Conservation (phyloP, 2,113 vertebrate genomes). For the Menidia beryllina region DNA sequence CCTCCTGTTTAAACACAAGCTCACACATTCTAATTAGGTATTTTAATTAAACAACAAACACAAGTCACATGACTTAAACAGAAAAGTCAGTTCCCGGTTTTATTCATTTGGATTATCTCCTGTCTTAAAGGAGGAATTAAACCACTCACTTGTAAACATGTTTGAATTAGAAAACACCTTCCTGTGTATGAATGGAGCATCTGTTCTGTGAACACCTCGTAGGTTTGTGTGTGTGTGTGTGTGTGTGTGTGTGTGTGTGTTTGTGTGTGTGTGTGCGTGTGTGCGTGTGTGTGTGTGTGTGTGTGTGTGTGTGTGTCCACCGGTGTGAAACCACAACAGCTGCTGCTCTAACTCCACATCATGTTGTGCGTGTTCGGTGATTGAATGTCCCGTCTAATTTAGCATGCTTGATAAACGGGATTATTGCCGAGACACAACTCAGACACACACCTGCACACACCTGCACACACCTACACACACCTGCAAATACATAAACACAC, state of each 20-base stretch:
- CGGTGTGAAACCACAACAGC: slow-evolving; percentile 49
- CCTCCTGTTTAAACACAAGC: no score
- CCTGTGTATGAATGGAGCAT: slow-evolving; percentile 26
- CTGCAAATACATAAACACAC: no score
- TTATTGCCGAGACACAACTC: slow-evolving; percentile 27
- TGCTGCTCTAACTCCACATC: slow-evolving; percentile 45
- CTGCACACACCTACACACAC: no score
- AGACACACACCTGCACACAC: slow-evolving; percentile 1
- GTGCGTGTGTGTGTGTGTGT: neutral
- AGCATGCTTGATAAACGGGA: slow-evolving; percentile 44
- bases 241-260: neutral
- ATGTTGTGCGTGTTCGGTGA: slow-evolving; percentile 46
- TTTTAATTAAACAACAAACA: no score
- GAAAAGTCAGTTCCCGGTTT: neutral
- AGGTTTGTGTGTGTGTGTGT: neutral
- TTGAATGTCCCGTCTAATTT: slow-evolving; percentile 60
- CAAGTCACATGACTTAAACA: neutral
- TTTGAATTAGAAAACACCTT: slow-evolving; percentile 3
- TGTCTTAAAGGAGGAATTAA: neutral
- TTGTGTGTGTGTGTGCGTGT: no score
- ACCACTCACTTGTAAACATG: neutral
- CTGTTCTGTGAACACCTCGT: slow-evolving; percentile 28
- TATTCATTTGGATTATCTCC: neutral
- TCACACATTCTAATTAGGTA: no score
- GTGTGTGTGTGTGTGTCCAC: neutral